Conservation (phyloP, 2,888 invertebrate species). For the Syrphus vitripennis region DNA sequence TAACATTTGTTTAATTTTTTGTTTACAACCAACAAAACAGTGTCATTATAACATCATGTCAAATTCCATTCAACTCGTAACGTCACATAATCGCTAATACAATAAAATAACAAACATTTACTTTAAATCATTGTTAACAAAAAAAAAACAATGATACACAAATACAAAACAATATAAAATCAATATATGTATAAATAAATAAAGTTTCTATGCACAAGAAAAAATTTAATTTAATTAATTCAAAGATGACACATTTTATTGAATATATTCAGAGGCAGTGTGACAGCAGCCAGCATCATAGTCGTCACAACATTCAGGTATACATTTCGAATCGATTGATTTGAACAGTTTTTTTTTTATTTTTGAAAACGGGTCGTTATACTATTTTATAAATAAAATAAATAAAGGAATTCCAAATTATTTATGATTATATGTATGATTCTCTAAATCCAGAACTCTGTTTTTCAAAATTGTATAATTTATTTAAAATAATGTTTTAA, state of each 20-base stretch:
- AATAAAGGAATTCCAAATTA: too few relatives aligned
- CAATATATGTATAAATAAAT: neutral
- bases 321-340: neutral
- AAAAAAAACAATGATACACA: neutral
- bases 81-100: conserved; percentile 32
- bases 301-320: conserved; percentile 11
- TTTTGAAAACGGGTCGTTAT: neutral
- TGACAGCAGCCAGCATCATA: neutral
- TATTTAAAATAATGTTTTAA: too few relatives aligned
- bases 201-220: neutral
- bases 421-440: too few relatives aligned
- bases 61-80: conserved; percentile 26
- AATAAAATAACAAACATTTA: neutral
- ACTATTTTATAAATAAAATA: too few relatives aligned
- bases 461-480: too few relatives aligned
- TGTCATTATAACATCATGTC: conserved; percentile 40
- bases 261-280: conserved; percentile 4
- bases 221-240: conserved; percentile 5
- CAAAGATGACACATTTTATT: conserved; percentile 30
- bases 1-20: conserved; percentile 4
- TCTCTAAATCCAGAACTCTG: too few relatives aligned
- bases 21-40: neutral
- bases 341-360: neutral
- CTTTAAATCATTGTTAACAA: neutral
- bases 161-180: neutral